Evolutionary conservation across 2,888 invertebrate species (phyloP), one percentile per base, ranked within the genome.

Genomic region (Cephus spinipes): DNA sequence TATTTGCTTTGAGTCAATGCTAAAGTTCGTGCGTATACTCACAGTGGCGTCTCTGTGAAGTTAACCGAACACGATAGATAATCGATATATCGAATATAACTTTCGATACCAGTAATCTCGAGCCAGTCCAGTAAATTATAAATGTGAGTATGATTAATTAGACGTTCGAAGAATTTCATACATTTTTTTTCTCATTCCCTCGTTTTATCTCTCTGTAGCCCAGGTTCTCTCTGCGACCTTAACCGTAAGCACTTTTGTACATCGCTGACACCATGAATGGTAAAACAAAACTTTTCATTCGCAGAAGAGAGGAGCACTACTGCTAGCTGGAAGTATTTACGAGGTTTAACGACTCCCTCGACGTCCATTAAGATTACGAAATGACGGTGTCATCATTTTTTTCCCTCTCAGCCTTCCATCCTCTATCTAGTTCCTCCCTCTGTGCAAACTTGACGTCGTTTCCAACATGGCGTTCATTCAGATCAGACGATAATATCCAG

Each of bases 381-480:
- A 76, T 33, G 30, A 76, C 71, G n/a, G 76, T 76, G 35, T 74
- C 74, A 71, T 71, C 71, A 71, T 71, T 71, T 71, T 69, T 71
- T 71, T 32, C 33, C 31, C 71, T 11, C 71, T 33, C 32, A 23
- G 23, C 23, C 55, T 55, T 55, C 55, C 23, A 23, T 76, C 76
- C 69, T 69, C 68, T 34, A 69, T 69, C 34, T 68, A 33, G 33
- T 75, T 11, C 12, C 3, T 32, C 73, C 73, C 73, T 71, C 36
- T n/a, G 23, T n/a, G 74, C n/a, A 74, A 74, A 77, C 73, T 77
- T 31, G 71, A 71, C 76, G 40, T 76, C 76, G 55, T 73, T 73
- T 23, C 55, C 23, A 55, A 9, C 23, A 55, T 55, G 55, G 55
- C 23, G 55, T 23, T 23, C 23, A 23, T 9, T 23, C 55, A 9